phyloP scores from a whole-genome alignment of 2,797 vertebrate genomes.

The Lacerta agilis region DNA sequence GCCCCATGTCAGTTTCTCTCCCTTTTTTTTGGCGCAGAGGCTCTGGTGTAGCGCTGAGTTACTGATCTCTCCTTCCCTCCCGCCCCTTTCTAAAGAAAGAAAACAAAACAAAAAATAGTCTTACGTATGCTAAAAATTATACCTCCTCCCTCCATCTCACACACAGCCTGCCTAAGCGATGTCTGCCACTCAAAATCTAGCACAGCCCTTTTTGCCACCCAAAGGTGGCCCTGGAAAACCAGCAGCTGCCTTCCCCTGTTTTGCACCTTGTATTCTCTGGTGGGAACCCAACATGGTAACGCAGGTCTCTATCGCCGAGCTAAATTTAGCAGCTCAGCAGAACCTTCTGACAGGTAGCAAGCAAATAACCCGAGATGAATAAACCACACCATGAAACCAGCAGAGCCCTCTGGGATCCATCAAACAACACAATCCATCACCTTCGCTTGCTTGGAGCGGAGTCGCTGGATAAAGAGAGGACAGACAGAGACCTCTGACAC shows the following conservation, averaged over 20 bases:
- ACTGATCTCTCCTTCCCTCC: background rate
- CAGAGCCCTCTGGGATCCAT: background rate
- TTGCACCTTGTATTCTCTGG: background rate
- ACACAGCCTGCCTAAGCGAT: background rate
- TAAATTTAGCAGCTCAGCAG: conserved; percentile 6
- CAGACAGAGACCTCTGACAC: background rate
- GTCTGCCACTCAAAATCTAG: background rate
- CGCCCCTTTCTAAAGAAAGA: no score
- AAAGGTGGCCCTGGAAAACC: no score
- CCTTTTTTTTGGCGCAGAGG: no score
- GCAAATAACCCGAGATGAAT: background rate
- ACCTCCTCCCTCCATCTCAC: no score
- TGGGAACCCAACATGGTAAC: background rate
- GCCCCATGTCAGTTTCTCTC: background rate
- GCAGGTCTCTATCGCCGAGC: background rate
- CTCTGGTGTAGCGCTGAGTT: no score
- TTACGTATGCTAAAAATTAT: no score
- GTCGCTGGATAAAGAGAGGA: background rate
- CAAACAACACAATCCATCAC: background rate
- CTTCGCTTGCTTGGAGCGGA: background rate
- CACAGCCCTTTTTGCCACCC: no score
- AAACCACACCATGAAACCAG: background rate
- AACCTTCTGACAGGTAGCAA: background rate
- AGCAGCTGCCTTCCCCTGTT: background rate
- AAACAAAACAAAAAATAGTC: no score